A percentile compares a stretch with the other conserved stretches of the same genome.
Evolutionary conservation across 2,888 invertebrate species (phyloP).

Genomic region (Flexamia atlantica): DNA sequence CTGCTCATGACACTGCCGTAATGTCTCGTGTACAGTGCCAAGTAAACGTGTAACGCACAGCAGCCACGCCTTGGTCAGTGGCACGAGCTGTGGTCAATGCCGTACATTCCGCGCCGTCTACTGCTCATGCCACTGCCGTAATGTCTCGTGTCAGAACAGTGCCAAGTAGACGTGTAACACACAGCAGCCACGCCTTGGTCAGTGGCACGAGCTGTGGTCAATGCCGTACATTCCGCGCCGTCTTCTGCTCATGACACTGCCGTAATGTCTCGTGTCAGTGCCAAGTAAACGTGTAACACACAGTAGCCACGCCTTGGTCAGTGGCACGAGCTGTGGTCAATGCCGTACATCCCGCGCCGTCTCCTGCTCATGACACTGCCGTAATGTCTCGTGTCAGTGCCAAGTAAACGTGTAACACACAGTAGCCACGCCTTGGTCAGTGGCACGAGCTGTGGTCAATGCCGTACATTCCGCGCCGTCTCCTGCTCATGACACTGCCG

Average conservation of each 20-base stretch:
- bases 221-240: neutral
- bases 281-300: neutral
- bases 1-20: neutral
- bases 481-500: neutral
- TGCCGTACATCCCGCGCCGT: slow-evolving; percentile 20
- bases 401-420: too few species aligned
- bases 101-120: neutral
- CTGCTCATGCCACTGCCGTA: neutral
- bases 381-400: neutral
- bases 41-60: neutral
- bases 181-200: slow-evolving; percentile 20
- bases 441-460: neutral
- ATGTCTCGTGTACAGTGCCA: neutral
- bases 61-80: slow-evolving; percentile 5
- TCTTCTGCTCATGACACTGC: neutral
- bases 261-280: neutral
- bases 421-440: too few species aligned
- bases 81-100: neutral
- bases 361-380: neutral
- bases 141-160: neutral
- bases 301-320: slow-evolving; percentile 12
- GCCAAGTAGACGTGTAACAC: neutral
- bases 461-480: neutral
- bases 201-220: neutral
- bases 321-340: slow-evolving; percentile 19